Conservation (phyloP, 2,113 vertebrate species). For the Chascanopsetta lugubris region DNA sequence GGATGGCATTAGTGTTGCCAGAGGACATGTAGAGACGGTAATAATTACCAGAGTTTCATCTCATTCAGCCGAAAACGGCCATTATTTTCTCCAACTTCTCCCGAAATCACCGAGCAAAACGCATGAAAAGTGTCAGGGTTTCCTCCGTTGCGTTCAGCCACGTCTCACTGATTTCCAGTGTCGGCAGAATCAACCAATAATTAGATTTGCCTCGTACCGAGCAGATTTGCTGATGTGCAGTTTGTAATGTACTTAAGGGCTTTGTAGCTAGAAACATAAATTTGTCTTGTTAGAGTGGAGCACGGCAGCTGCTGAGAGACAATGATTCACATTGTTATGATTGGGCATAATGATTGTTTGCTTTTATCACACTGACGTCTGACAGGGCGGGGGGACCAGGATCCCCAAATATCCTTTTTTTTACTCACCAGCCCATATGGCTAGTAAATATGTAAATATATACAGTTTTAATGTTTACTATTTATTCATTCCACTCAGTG, state of each 20-base stretch:
- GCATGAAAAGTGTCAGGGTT: conserved; percentile 15
- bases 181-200: conserved; percentile 37
- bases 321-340: background rate
- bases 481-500: no score
- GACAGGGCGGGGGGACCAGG: background rate
- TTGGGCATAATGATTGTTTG: background rate
- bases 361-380: background rate
- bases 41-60: conserved; percentile 63
- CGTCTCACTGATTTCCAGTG: conserved; percentile 29
- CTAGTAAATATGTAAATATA: background rate
- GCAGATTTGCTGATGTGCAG: conserved; percentile 34
- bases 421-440: background rate
- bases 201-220: conserved; percentile 29
- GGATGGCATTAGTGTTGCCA: conserved; percentile 54
- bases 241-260: conserved; percentile 10
- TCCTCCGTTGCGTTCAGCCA: conserved; percentile 17
- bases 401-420: background rate
- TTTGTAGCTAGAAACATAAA: conserved; percentile 1
- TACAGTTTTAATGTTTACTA: no score
- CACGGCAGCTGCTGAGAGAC: background rate
- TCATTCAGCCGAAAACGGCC: conserved; percentile 40
- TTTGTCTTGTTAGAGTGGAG: conserved; percentile 1
- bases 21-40: conserved; percentile 55
- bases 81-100: conserved; percentile 27
- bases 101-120: conserved; percentile 40